Percentiles rank a stretch among this genome's conserved stretches.
These are phyloP conservation scores for Falco cherrug DNA, from an alignment of 2,797 vertebrate genomes.

Conservation along the genomic window DNA sequence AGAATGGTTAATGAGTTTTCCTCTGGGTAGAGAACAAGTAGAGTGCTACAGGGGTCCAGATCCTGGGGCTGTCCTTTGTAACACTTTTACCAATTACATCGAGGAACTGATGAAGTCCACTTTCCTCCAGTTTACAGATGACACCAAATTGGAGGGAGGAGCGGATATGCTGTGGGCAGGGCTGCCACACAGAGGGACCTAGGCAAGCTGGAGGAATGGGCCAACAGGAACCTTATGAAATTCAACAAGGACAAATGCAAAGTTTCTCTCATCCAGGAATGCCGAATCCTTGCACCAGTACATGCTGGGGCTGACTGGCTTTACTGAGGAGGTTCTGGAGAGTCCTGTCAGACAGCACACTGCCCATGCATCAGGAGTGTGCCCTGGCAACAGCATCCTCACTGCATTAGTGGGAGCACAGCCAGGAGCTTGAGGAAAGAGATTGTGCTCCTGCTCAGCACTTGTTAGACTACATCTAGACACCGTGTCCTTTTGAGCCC, in stretches of 20 bases:
- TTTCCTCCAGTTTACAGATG: not conserved
- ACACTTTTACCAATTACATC: not conserved
- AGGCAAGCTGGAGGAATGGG: not conserved
- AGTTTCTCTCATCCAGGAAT: not conserved
- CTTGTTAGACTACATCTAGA: not conserved
- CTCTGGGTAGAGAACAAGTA: not conserved
- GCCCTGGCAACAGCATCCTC: not conserved
- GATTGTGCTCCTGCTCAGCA: not conserved
- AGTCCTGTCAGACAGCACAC: not conserved
- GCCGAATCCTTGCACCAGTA: not conserved
- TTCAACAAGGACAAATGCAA: not conserved
- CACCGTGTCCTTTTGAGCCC: not conserved
- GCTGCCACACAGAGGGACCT: not conserved
- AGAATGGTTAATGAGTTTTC: not conserved
- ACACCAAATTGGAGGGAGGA: not conserved
- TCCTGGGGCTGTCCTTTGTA: not conserved
- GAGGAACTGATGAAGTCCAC: not conserved
- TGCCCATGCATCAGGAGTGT: not conserved
- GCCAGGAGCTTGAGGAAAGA: not conserved
- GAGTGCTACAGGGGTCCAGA: not conserved
- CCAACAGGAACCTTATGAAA: not conserved
- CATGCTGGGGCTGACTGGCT: not conserved
- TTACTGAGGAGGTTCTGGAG: not conserved
- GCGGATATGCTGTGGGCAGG: not conserved
- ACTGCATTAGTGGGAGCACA: not conserved